Evolutionary conservation across 2,797 vertebrate genomes (phyloP), one percentile per base, ranked within the genome.

Genomic region (Threskiornis aethiopicus): DNA sequence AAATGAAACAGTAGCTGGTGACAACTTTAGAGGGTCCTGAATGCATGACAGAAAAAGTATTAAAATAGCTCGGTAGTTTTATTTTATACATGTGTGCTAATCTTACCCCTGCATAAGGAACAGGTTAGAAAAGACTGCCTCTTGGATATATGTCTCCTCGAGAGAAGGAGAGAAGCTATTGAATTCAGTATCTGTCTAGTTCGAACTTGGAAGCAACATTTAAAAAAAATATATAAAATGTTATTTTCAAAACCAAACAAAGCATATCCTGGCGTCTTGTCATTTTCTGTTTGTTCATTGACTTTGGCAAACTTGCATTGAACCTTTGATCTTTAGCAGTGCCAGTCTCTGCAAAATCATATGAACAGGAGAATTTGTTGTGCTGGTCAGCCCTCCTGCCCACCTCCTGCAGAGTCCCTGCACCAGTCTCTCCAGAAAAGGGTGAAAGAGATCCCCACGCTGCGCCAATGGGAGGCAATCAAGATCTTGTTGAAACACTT

Each of bases 1-100:
- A 98, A 98, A 97, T 97, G 97, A 98, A 98, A 98, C 96, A 95
- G 89, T 95, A 95, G 84, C 87, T 94, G 96, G 93, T 97, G 97
- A 98, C 97, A 98, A 97, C 94, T 97, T 97, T 95, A 96, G 93
- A 96, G 90, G 79, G 87, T 97, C 85, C 84, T 96, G 95, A 96
- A 97, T 96, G 89, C 91, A 96, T 97, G 97, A 96, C 97, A 98
- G 92, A 78, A 93, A 91, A 97, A 95, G 90, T 97, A 97, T 98
- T 98, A 98, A 98, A 98, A 97, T 97, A 98, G 91, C 92, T 97
- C 95, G 96, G 84, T 96, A 84, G 95, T 96, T 98, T 98, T 97
- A 97, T 96, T 97, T 94, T 95, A 70, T 95, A 80, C 25, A 5
- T 87, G 61, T 92, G 80, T 95, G 89, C 94, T 98, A 96, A 97